A percentile compares a stretch with the other conserved stretches of the same genome.
These are phyloP conservation scores for Hyperoplus lanceolatus DNA, from an alignment of 2,797 vertebrate genomes.

Conservation along the genomic window DNA sequence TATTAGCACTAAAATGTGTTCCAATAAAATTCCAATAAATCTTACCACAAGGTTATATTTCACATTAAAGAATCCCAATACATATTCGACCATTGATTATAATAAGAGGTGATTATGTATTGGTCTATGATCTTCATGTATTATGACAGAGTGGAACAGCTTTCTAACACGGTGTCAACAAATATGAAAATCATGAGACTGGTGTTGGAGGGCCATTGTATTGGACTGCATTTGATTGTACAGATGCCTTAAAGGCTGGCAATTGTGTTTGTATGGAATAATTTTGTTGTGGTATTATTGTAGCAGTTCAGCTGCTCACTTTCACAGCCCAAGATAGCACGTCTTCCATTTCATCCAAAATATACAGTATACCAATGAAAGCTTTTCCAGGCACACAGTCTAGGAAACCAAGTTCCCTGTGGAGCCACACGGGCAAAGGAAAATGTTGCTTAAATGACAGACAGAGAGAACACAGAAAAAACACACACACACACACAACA, in stretches of 20 bases:
- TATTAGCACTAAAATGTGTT: not conserved
- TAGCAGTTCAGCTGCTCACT: conserved; percentile 27
- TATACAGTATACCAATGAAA: conserved; percentile 20
- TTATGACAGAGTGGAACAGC: conserved; percentile 24
- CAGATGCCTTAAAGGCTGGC: conserved; percentile 32
- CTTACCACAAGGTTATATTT: not conserved
- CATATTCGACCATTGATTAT: not conserved
- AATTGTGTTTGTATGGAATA: conserved; percentile 28
- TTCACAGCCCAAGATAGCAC: conserved; percentile 25
- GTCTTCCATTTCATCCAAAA: conserved; percentile 36
- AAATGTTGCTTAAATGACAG: conserved; percentile 42
- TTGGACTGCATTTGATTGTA: conserved; percentile 34
- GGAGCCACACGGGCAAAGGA: conserved; percentile 39
- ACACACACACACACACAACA: not conserved
- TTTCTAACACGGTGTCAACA: conserved; percentile 22
- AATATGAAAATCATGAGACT: conserved; percentile 21
- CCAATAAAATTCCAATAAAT: not conserved
- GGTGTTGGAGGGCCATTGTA: conserved; percentile 13
- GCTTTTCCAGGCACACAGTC: conserved; percentile 37
- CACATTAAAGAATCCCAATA: not conserved
- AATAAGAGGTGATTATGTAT: conserved; percentile 1
- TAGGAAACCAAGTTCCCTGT: conserved; percentile 23
- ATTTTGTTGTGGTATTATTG: conserved; percentile 20
- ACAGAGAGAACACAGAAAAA: conserved; percentile 17
- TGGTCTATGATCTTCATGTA: not conserved